Evolutionary conservation across 2,888 invertebrate genomes (phyloP).

Genomic region (Drosophila phalerata): DNA sequence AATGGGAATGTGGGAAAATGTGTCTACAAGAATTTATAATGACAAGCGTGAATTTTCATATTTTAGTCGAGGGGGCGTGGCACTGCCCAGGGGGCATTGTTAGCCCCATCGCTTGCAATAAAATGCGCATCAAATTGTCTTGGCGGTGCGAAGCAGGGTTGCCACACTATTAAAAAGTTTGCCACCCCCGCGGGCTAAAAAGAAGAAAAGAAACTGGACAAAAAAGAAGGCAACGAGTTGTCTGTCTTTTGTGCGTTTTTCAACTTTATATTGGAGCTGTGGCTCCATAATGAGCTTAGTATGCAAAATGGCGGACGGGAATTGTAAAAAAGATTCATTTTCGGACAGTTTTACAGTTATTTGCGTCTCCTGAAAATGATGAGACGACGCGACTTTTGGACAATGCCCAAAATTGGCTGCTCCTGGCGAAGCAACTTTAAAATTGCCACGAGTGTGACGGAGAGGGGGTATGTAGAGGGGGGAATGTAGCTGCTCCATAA

Average conservation of each 20-base stretch:
- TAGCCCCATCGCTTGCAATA: constrained; percentile 65
- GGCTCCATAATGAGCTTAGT: constrained; percentile 77
- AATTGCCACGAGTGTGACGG: constrained; percentile 33
- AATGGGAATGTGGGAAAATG: background rate
- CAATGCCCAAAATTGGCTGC: constrained; percentile 69
- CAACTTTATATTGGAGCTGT: constrained; percentile 10
- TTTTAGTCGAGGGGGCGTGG: constrained; percentile 49
- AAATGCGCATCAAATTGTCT: constrained; percentile 71
- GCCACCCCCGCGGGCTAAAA: constrained; percentile 32
- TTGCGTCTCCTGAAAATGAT: constrained; percentile 16
- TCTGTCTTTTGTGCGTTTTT: constrained; percentile 41
- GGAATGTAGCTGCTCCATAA: constrained; percentile 23
- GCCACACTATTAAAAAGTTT: constrained; percentile 75
- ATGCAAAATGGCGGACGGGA: constrained; percentile 70
- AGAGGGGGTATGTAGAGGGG: constrained; percentile 1
- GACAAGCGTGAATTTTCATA: constrained; percentile 78
- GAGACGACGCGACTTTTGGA: constrained; percentile 29
- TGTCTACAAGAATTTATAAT: constrained; percentile 67
- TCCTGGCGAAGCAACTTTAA: constrained; percentile 44
- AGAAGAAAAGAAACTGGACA: constrained; percentile 12
- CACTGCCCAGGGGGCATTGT: constrained; percentile 67
- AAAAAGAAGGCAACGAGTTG: constrained; percentile 60
- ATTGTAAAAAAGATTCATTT: constrained; percentile 77
- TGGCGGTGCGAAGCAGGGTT: constrained; percentile 18
- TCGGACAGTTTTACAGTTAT: constrained; percentile 66